Evolutionary conservation across 2,888 invertebrate species (phyloP), one percentile per base, ranked within the genome.

Genomic region (Drosophila mulleri): DNA sequence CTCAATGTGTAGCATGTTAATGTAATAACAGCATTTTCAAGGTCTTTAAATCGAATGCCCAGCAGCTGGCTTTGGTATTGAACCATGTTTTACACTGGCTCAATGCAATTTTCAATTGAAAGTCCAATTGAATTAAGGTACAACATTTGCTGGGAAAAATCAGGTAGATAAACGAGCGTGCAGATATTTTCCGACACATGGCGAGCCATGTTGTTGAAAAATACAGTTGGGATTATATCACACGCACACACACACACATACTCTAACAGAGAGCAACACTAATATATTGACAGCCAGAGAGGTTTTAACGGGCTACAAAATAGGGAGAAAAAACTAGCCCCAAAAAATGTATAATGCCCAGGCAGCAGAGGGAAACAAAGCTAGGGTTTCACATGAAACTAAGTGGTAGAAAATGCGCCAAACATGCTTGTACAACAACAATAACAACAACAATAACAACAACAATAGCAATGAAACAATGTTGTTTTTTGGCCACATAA

Each of bases 301-400:
- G 45, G 66, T 81, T 63, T 80, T 70, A 78, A 77, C 77, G 80
- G 74, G 74, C 67, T 7, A 16, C 14, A 48, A 18, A 23, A 18
- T 7, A 9, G 2, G 9, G 0, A 2, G 1, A 20, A 12, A 44
- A 44, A 45, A 45, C 29, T 7, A 20, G 1, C 1, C 45, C 45
- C 14, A 8, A 45, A 45, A 45, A 45, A 14, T 45, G 45, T 29
- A 5, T 44, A 41, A 14, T 41, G 54, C 44, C 50, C 53, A 5
- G 53, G 52, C 60, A 60, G 39, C 50, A 61, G 53, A 56, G 47
- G 54, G 52, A 59, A 72, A 72, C 68, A 29, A 52, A 63, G 57
- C 35, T 56, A 35, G 70, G 64, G 39, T 32, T 39, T 29, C 26
- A 16, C 66, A 78, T 59, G 42, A 75, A 78, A 56, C 61, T 61